phyloP scores from a whole-genome alignment of 2,113 vertebrate genomes.

The Hemicordylus capensis region DNA sequence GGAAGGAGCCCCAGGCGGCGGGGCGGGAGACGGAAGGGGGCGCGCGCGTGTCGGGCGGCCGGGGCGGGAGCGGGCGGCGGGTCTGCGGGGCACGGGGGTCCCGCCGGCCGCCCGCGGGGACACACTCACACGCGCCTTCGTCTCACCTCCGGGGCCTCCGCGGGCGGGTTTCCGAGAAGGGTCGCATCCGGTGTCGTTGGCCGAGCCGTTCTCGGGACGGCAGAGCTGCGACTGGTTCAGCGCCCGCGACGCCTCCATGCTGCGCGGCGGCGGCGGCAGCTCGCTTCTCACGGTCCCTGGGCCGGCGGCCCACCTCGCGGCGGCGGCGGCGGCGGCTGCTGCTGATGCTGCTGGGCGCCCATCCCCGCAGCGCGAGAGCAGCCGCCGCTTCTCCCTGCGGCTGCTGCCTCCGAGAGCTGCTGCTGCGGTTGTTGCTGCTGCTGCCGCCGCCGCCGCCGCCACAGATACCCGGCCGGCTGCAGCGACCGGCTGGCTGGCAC shows the following conservation, averaged over 20 bases:
- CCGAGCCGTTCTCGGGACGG: background rate
- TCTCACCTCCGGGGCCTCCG: background rate
- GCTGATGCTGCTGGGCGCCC: background rate
- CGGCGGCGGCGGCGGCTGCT: no score
- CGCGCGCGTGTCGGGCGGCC: no score
- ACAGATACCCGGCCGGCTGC: no score
- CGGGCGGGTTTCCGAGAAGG: constrained; percentile 18
- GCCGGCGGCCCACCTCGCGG: no score
- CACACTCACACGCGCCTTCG: background rate
- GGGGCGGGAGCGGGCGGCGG: background rate
- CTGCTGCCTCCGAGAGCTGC: background rate
- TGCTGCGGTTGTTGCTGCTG: no score
- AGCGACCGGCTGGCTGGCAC: background rate
- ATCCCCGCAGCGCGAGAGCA: background rate
- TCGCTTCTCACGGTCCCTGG: background rate
- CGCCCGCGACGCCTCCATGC: background rate
- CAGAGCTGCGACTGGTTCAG: constrained; percentile 30
- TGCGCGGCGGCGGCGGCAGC: no score
- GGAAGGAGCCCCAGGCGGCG: no score
- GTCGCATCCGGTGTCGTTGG: background rate
- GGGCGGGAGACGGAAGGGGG: no score
- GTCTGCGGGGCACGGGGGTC: constrained; percentile 15
- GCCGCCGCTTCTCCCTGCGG: background rate
- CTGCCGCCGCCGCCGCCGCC: background rate
- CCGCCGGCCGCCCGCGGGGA: no score